Conservation (phyloP, 2,113 vertebrate genomes). For the Zosterops borbonicus region DNA sequence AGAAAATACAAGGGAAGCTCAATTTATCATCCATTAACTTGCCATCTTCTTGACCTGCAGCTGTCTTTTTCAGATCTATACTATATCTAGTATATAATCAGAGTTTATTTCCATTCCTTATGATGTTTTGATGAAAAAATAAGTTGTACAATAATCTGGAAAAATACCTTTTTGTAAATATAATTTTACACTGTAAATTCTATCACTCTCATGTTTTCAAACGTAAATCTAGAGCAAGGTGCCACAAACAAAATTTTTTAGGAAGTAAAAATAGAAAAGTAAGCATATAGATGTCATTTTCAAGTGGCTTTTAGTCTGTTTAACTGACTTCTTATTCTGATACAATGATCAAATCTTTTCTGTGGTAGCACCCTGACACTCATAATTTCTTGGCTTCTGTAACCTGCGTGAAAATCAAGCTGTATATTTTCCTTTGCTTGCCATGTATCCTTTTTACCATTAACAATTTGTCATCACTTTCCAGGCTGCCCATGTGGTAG, state of each 20-base stretch:
- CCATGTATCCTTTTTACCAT: neutral
- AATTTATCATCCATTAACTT: neutral
- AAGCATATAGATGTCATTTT: neutral
- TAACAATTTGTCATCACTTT: slow-evolving; percentile 20
- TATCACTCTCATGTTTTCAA: neutral
- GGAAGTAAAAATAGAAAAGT: neutral
- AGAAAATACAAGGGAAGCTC: neutral
- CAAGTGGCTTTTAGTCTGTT: neutral
- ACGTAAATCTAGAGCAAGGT: neutral
- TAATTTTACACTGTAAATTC: neutral
- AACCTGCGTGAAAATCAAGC: slow-evolving; percentile 2
- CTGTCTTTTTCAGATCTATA: neutral
- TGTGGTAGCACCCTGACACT: neutral
- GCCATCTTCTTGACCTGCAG: neutral
- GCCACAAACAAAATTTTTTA: neutral
- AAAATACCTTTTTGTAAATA: neutral
- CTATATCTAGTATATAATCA: neutral
- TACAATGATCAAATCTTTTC: neutral
- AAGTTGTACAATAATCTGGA: neutral
- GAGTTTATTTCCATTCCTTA: neutral
- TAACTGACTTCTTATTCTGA: neutral
- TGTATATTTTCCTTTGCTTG: neutral
- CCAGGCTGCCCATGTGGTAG: slow-evolving; percentile 7
- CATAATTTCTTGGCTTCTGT: neutral
- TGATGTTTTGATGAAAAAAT: neutral